Percentiles rank a stretch among this genome's conserved stretches.
Conservation (phyloP, 1,140 invertebrate species). For the Listronotus bonariensis region DNA sequence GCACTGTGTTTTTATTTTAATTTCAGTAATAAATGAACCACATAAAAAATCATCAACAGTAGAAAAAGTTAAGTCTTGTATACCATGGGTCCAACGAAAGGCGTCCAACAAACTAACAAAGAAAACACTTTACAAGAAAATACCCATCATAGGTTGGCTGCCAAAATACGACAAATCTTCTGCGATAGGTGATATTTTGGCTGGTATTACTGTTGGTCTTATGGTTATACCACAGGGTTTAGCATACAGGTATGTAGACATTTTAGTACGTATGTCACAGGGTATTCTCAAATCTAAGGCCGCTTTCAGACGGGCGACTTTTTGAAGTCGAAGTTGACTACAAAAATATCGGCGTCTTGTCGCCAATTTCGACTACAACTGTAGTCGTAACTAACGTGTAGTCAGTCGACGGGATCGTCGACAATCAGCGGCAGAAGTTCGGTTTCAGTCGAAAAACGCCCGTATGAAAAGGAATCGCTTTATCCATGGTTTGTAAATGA, state of each 20-base stretch:
- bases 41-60: conserved; percentile 7
- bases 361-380: too few species aligned
- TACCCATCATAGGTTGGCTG: conserved; percentile 75
- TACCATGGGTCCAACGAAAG: conserved; percentile 44
- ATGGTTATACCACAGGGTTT: conserved; percentile 75
- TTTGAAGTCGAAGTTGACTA: too few species aligned
- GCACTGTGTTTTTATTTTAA: conserved; percentile 26
- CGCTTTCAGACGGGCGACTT: too few species aligned
- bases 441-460: too few species aligned
- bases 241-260: conserved; percentile 24
- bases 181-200: conserved; percentile 76
- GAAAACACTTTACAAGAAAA: conserved; percentile 69
- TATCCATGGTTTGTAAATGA: too few species aligned
- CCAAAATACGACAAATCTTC: conserved; percentile 71
- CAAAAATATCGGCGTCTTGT: too few species aligned
- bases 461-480: too few species aligned
- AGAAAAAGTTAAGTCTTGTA: conserved; percentile 20
- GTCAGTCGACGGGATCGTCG: too few species aligned
- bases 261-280: too few species aligned
- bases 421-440: too few species aligned
- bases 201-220: conserved; percentile 83
- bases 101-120: conserved; percentile 59
- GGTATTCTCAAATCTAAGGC: too few species aligned
- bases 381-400: too few species aligned
- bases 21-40: conserved; percentile 33